Conservation (phyloP, 2,888 invertebrate genomes). For the Andrena hattorfiana region DNA sequence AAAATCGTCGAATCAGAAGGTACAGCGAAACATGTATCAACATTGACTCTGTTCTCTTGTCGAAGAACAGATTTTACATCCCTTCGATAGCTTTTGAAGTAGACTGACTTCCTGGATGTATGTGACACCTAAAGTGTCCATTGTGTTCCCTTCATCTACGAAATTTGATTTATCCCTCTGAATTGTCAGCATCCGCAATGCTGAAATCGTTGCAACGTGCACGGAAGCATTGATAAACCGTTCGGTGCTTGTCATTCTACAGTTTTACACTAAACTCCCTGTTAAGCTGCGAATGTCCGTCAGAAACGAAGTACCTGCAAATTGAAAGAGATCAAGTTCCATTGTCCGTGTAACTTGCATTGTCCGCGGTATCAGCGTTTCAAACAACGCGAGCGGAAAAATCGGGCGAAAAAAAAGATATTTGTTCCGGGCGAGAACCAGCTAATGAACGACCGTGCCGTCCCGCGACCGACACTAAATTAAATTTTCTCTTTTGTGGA, state of each 20-base stretch:
- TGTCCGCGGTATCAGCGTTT: not conserved
- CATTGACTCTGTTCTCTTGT: no score
- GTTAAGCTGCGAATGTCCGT: not conserved
- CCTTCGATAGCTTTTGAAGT: no score
- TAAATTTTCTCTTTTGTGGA: conserved; percentile 40
- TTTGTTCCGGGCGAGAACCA: conserved; percentile 3
- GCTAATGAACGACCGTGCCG: conserved; percentile 13
- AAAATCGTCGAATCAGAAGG: not conserved
- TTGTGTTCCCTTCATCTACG: not conserved
- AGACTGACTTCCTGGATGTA: no score
- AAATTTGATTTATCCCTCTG: not conserved
- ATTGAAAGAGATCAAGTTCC: not conserved
- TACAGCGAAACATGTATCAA: no score
- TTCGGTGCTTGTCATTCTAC: not conserved
- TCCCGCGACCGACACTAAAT: conserved; percentile 50
- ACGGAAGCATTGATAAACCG: not conserved
- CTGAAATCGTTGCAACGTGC: not conserved
- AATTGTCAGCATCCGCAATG: no score
- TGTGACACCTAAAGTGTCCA: no score
- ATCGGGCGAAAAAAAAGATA: conserved; percentile 7
- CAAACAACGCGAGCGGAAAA: conserved; percentile 1
- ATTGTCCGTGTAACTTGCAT: not conserved
- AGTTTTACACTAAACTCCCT: not conserved
- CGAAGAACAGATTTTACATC: no score
- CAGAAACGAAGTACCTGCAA: not conserved